A percentile compares a stretch with the other conserved stretches of the same genome.
phyloP scores from a whole-genome alignment of 2,113 vertebrate genomes.

The Trogon melanurus region DNA sequence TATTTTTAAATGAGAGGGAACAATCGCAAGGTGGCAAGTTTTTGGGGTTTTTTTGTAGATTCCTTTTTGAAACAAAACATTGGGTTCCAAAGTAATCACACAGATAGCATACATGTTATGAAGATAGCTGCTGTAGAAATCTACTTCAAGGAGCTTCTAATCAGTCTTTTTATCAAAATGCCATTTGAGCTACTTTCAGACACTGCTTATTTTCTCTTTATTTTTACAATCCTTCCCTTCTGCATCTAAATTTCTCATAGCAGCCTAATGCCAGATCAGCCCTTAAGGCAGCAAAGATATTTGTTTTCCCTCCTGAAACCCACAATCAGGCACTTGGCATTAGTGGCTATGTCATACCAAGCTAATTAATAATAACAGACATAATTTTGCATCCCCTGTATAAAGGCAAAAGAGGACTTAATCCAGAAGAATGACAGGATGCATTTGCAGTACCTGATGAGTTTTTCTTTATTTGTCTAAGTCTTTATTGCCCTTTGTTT shows the following conservation, averaged over 20 bases:
- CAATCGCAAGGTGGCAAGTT: not conserved
- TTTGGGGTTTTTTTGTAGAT: not conserved
- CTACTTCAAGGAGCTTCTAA: constrained; percentile 33
- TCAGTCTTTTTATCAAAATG: constrained; percentile 47
- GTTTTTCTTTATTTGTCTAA: not conserved
- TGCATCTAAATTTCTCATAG: constrained; percentile 77
- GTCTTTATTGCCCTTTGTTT: not conserved
- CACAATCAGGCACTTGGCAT: constrained; percentile 48
- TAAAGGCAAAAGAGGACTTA: constrained; percentile 62
- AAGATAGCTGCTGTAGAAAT: constrained; percentile 40
- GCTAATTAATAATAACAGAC: constrained; percentile 73
- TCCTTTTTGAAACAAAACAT: not conserved
- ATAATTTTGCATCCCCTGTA: constrained; percentile 46
- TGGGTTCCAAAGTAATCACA: not conserved
- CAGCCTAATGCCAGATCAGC: constrained; percentile 69
- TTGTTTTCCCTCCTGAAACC: constrained; percentile 64
- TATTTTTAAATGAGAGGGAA: not conserved
- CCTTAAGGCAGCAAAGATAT: constrained; percentile 71
- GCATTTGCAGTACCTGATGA: not conserved
- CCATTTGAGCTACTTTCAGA: constrained; percentile 45
- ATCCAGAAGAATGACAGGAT: not conserved
- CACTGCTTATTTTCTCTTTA: constrained; percentile 69
- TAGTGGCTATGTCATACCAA: constrained; percentile 49
- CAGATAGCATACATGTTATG: not conserved
- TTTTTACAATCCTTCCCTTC: constrained; percentile 72